A percentile compares a stretch with the other conserved stretches of the same genome.
These are phyloP conservation scores for Choristoneura fumiferana DNA, from an alignment of 1,140 invertebrate genomes.

Conservation along the genomic window DNA sequence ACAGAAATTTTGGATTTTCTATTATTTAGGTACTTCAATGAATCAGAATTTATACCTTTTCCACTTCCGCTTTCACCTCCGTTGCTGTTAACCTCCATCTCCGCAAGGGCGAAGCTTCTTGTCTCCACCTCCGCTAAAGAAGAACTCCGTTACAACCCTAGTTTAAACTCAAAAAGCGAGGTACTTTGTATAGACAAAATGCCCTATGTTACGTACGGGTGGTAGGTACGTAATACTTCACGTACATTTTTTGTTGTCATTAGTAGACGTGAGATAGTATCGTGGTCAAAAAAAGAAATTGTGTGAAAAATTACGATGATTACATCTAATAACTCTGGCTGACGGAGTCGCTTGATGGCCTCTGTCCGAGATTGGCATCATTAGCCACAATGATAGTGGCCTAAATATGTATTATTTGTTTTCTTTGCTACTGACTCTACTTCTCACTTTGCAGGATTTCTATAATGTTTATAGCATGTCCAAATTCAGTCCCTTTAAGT, in stretches of 20 bases:
- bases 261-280: slow-evolving; percentile 69
- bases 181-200: no score
- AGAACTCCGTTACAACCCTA: no score
- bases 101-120: no score
- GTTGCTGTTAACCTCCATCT: no score
- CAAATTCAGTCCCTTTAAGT: no score
- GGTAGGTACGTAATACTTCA: slow-evolving; percentile 1
- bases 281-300: slow-evolving; percentile 71
- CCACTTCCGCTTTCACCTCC: no score
- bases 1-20: no score
- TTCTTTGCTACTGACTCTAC: slow-evolving; percentile 50
- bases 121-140: no score
- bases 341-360: slow-evolving; percentile 60
- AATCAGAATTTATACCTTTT: no score
- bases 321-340: slow-evolving; percentile 66
- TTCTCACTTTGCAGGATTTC: slow-evolving; percentile 37
- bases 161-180: no score
- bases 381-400: slow-evolving; percentile 70
- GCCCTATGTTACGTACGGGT: no score
- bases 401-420: slow-evolving; percentile 61
- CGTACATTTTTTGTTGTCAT: slow-evolving; percentile 71
- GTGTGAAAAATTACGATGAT: slow-evolving; percentile 77
- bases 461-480: slow-evolving; percentile 23
- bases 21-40: no score
- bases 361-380: slow-evolving; percentile 66